Evolutionary conservation across 2,888 invertebrate genomes (phyloP).

Genomic region (Dascillus cervinus): DNA sequence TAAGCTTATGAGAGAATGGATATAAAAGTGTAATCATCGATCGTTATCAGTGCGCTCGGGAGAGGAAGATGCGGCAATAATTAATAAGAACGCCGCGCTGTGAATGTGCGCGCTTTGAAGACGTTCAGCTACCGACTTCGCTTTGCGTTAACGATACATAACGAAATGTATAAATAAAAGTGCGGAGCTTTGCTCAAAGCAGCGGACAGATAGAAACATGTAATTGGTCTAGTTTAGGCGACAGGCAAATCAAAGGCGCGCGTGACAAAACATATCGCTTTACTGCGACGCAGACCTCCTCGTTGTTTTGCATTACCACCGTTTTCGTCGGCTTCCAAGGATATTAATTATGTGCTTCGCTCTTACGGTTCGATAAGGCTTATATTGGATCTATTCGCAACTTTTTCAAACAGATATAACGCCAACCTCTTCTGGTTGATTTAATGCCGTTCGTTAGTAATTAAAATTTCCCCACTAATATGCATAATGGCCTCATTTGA

Average conservation of each 20-base stretch:
- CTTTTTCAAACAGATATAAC: too few species aligned
- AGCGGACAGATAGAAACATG: slow-evolving; percentile 33
- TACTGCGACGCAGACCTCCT: slow-evolving; percentile 25
- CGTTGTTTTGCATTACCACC: too few species aligned
- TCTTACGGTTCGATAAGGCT: too few species aligned
- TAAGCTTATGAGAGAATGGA: not conserved
- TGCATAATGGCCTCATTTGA: too few species aligned
- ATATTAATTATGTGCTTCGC: too few species aligned
- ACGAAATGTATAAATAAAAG: slow-evolving; percentile 38
- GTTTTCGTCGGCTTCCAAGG: not conserved
- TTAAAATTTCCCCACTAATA: too few species aligned
- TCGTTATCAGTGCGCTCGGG: too few species aligned
- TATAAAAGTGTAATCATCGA: not conserved
- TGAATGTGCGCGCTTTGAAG: slow-evolving; percentile 21
- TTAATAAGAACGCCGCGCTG: slow-evolving; percentile 17
- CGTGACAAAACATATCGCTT: slow-evolving; percentile 41
- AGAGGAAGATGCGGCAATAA: too few species aligned
- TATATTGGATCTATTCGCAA: too few species aligned
- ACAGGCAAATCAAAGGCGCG: slow-evolving; percentile 40
- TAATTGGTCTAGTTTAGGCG: slow-evolving; percentile 42
- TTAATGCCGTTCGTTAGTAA: too few species aligned
- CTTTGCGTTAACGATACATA: slow-evolving; percentile 36
- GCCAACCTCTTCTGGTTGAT: too few species aligned
- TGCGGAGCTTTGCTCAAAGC: slow-evolving; percentile 30
- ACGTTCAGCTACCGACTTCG: slow-evolving; percentile 22